Evolutionary conservation across 2,888 invertebrate species (phyloP), one percentile per base, ranked within the genome.

Genomic region (Drosophila kuntzei): DNA sequence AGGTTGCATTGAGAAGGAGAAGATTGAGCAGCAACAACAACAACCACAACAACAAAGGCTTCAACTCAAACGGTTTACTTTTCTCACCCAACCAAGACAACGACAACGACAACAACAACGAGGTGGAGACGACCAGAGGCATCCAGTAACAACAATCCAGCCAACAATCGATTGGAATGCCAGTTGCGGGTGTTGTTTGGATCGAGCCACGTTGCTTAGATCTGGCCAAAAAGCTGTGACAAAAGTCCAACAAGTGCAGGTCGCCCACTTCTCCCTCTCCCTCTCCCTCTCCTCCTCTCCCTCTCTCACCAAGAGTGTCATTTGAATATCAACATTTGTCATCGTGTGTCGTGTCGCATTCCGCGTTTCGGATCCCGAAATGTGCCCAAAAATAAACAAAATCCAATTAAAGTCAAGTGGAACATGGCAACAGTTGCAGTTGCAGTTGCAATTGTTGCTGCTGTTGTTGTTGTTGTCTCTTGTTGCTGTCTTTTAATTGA

Each of bases 311-410:
- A 71, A 72, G 68, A 71, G 80, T 79, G 84, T 79, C 85, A 89
- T 85, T 85, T 85, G 89, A 85, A 89, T 85, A 85, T 89, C 85
- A 87, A 89, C 85, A 85, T 85, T 85, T 86, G 85, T 89, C 85
- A 88, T 85, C 85, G 84, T 86, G 84, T 88, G 89, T 86, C 89
- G 84, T 88, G 84, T 68, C 57, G 80, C 83, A 88, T 88, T 78
- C 83, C 86, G 74, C 80, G 64, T 73, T 66, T 50, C 61, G 27
- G 46, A 51, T 57, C 63, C 57, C 83, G 66, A 87, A 84, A 85
- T 79, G 86, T 88, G 83, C 67, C 80, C 80, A 88, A 88, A 87
- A 82, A 76, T 82, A 86, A 81, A 85, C 80, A 80, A 71, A 88
- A 80, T 88, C 84, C 84, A 85, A 85, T 85, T 85, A 85, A 88